Evolutionary conservation across 2,888 invertebrate genomes (phyloP).

Genomic region (Drosophila barbarae): DNA sequence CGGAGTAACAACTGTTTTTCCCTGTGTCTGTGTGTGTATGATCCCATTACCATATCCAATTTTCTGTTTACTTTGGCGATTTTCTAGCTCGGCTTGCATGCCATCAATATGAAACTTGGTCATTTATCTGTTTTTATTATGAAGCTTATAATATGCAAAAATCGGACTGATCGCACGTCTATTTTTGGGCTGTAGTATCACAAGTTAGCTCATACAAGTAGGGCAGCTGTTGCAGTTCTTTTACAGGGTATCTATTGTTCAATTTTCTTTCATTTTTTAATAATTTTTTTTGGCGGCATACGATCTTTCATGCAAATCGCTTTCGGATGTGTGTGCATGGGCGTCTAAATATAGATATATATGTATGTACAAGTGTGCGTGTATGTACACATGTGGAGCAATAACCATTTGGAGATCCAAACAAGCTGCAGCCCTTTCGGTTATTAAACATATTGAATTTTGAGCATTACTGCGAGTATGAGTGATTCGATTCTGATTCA

Average conservation of each 20-base stretch:
- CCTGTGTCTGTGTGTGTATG: not conserved
- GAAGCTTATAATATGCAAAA: conserved; percentile 5
- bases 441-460: conserved; percentile 13
- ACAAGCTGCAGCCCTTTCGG: conserved; percentile 28
- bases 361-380: not conserved
- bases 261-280: not conserved
- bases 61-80: conserved; percentile 6
- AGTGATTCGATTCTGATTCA: conserved; percentile 30
- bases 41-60: conserved; percentile 1
- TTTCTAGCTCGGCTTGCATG: not conserved
- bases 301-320: conserved; percentile 20
- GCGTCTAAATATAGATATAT: conserved; percentile 32
- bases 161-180: conserved; percentile 8
- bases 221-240: not conserved
- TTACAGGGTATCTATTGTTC: conserved; percentile 1
- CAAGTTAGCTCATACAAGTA: not conserved
- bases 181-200: conserved; percentile 1
- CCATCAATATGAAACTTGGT: not conserved
- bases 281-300: conserved; percentile 10
- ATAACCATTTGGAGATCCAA: not conserved
- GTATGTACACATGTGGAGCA: conserved; percentile 3
- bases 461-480: conserved; percentile 14
- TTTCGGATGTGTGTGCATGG: conserved; percentile 14
- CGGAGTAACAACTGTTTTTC: conserved; percentile 2
- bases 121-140: not conserved